Conservation (phyloP, 2,797 vertebrate genomes). For the Gobio occitaniae region DNA sequence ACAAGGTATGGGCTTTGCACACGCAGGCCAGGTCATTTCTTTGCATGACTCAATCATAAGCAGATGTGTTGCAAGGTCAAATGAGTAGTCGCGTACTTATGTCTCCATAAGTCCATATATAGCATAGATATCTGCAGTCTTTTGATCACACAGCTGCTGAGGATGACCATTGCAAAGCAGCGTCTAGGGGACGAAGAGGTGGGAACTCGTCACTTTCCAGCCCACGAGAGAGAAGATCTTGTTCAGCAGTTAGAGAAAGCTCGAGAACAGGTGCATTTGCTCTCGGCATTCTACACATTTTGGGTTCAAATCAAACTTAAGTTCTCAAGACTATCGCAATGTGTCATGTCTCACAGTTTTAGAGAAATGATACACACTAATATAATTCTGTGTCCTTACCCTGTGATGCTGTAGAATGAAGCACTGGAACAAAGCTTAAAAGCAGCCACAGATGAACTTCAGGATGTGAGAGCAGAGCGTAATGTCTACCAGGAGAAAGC, state of each 20-base stretch:
- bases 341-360: conserved; percentile 1
- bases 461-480: conserved; percentile 83
- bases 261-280: conserved; percentile 77
- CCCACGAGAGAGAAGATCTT: conserved; percentile 86
- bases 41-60: background rate
- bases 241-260: conserved; percentile 85
- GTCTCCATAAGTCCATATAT: background rate
- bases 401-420: conserved; percentile 74
- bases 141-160: conserved; percentile 77
- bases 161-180: conserved; percentile 89
- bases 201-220: conserved; percentile 84
- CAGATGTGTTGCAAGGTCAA: background rate
- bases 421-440: conserved; percentile 82
- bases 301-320: background rate
- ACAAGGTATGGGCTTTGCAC: conserved; percentile 83
- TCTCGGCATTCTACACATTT: background rate
- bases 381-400: background rate
- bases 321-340: background rate
- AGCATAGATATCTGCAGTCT: background rate
- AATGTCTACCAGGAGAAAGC: conserved; percentile 85
- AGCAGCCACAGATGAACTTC: conserved; percentile 81
- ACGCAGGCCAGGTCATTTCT: background rate
- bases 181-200: conserved; percentile 87
- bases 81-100: background rate
- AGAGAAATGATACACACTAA: background rate